Base-by-base conservation (phyloP, 2,888 invertebrate species). In the Thalpophila matura region DNA sequence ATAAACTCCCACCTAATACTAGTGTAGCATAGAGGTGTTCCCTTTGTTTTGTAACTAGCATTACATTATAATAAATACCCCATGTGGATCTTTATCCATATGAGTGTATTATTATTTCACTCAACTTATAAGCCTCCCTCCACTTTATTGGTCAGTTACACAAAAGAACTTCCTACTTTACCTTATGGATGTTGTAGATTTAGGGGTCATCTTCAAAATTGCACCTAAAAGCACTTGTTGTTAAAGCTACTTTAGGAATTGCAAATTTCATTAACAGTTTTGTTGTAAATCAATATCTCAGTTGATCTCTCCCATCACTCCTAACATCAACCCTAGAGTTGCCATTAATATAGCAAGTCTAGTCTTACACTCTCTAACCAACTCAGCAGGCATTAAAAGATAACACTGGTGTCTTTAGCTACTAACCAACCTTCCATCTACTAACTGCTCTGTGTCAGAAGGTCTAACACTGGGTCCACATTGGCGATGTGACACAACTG, bases 401-500 rank as follows among this genome's bases (percentile, higher is more conserved):
- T 24, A 5, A 24, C 24, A 24, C 24, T 24, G n/a, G n/a, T n/a
- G n/a, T 24, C 3, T 24, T 24, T 24, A 4, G 24, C 24, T 5
- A 4, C 24, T 24, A 24, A 37, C 12, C 3, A 49, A 2, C 24
- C 14, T 24, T 12, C 10, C 10, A 5, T 18, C 1, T 16, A 16
- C 35, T 26, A 37, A 43, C 20, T 37, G 10, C 26, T 35, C 27
- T 22, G 1, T 18, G 20, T 31, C 42, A n/a, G 14, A 40, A 24
- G 31, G 18, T 18, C 4, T 4, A 37, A 27, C 35, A 46, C 29
- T 60, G 60, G 47, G 31, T 58, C 10, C 60, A 61, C 20, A 58
- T 58, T 35, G 47, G 33, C 22, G 5, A 35, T 35, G 18, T 10
- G 3, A 33, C 10, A 16, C 9, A 12, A 22, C 3, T 31, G 7